A percentile compares a stretch with the other conserved stretches of the same genome.
phyloP scores from a whole-genome alignment of 92 coral and sea anemone genomes.

The Diadumene lineata region DNA sequence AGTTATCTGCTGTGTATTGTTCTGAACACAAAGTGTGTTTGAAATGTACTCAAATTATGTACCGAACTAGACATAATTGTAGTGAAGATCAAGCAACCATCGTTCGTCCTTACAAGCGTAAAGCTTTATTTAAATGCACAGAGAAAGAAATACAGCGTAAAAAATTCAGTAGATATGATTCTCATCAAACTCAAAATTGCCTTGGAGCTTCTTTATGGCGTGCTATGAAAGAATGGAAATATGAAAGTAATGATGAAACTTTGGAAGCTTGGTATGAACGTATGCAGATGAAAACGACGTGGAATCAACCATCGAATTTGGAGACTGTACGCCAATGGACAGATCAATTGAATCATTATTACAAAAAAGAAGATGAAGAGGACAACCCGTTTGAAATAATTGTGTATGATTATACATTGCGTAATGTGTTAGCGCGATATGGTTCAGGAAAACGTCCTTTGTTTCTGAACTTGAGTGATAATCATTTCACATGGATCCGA shows the following conservation, averaged over 20 bases:
- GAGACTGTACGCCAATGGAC: not conserved
- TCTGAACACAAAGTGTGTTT: no score
- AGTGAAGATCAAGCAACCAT: not conserved
- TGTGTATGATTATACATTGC: not conserved
- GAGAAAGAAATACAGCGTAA: not conserved
- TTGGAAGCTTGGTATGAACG: not conserved
- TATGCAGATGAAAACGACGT: not conserved
- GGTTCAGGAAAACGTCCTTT: not conserved
- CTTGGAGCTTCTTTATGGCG: not conserved
- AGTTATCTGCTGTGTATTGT: not conserved
- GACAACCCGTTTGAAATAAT: not conserved
- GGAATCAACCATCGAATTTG: not conserved
- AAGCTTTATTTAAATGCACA: not conserved
- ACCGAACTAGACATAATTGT: not conserved
- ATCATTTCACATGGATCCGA: constrained; percentile 12
- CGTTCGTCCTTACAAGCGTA: not conserved
- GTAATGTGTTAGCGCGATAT: not conserved
- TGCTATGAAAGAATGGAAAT: not conserved
- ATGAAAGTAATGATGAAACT: not conserved
- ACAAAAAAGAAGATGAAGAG: not conserved
- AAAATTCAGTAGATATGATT: not conserved
- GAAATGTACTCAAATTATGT: not conserved
- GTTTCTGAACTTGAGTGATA: not conserved
- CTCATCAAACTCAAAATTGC: not conserved
- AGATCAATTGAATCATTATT: not conserved